Base-by-base conservation (phyloP, 2,113 vertebrate genomes). In the Platanista minor region DNA sequence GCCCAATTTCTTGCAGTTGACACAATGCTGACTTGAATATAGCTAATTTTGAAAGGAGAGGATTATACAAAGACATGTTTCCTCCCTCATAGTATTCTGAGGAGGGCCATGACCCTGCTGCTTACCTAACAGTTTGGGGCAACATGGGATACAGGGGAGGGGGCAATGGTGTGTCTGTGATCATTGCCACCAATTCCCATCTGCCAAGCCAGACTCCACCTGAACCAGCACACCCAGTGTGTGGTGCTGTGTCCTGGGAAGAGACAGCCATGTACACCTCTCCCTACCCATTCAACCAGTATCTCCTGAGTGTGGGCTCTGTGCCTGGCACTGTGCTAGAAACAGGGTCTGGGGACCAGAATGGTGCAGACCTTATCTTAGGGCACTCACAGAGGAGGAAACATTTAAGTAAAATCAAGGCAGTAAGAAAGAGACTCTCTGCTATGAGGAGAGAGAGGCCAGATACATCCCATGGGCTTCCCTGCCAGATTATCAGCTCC, bases 41-140 rank as follows among this genome's bases (percentile, higher is more conserved):
- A 94, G 89, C 57, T 92, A 62, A 92, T 97, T 96, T 94, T 74
- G 69, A 95, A 92, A 82, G 61, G 46, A 62, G 4, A 92, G 14
- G 62, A 92, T 72, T 54, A 77, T 59, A 36, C 8, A 64, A 57
- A 36, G 46, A 36, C 14, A 33, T 11, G 14, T 80, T 87, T 72
- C 59, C 27, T 67, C 33, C 57, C 11, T 95, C 75, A 69, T 18
- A 71, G 41, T 18, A 36, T 84, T 90, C 57, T 74, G 5, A 62
- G 29, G 18, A 41, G n/a, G 46, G 31, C 59, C 46, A 67, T 23
- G 62, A 72, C 69, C 29, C n/a, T 15, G 8, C 8, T 67, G 80
- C 29, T 52, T 54, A 33, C 17, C 41, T 27, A 74, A 33, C 61
- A 90, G 36, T 46, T n/a, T 91, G n/a, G 27, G 57, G 20, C 1